These are phyloP conservation scores for Callyntrura guangdongensis DNA, from an alignment of 2,888 invertebrate species.

Conservation along the genomic window DNA sequence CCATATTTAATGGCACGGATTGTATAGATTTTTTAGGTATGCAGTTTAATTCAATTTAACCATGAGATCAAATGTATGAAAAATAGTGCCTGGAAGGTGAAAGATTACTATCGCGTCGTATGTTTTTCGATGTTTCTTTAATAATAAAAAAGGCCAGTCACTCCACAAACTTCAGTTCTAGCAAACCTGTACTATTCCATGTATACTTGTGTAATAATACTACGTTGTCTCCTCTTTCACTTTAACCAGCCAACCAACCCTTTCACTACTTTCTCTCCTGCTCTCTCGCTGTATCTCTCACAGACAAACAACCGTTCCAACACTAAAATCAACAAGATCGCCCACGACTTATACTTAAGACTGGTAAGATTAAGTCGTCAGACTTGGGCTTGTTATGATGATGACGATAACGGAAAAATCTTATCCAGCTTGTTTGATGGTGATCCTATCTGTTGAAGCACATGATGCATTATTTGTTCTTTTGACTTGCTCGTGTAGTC, in stretches of 20 bases:
- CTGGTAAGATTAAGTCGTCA: conserved; percentile 51
- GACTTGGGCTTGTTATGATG: conserved; percentile 3
- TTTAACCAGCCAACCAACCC: conserved; percentile 49
- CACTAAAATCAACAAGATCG: conserved; percentile 70
- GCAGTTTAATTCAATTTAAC: conserved; percentile 57
- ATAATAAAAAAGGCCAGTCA: not conserved
- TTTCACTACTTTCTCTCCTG: conserved; percentile 22
- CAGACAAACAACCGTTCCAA: conserved; percentile 11
- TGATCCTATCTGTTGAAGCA: conserved; percentile 40
- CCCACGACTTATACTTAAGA: conserved; percentile 61
- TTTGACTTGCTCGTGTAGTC: conserved; percentile 12
- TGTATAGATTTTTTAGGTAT: conserved; percentile 26
- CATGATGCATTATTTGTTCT: conserved; percentile 38
- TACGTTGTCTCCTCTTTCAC: conserved; percentile 29
- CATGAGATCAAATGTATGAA: conserved; percentile 48
- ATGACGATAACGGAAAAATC: conserved; percentile 40
- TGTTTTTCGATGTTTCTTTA: not conserved
- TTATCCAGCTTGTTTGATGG: conserved; percentile 34
- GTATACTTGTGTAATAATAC: conserved; percentile 11
- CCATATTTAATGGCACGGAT: conserved; percentile 9
- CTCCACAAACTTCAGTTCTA: not conserved
- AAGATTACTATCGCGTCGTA: conserved; percentile 6
- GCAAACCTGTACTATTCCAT: not conserved
- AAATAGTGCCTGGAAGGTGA: conserved; percentile 41
- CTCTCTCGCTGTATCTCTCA: too few species aligned